Evolutionary conservation across 2,113 vertebrate species (phyloP).

Genomic region (Polypterus bichir): DNA sequence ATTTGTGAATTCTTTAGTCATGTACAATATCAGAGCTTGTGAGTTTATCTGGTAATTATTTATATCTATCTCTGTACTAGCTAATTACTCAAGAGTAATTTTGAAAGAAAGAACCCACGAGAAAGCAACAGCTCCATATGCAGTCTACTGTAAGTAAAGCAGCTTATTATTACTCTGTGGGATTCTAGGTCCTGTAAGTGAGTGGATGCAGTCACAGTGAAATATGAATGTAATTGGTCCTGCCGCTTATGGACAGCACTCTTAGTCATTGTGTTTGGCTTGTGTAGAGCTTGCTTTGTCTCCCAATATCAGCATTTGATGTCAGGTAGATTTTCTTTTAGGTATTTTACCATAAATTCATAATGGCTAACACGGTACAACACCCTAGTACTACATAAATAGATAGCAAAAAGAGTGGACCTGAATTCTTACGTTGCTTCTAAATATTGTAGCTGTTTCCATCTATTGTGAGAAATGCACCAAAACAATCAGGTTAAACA

Average conservation of each 20-base stretch:
- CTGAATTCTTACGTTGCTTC: neutral
- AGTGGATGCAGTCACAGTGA: constrained; percentile 1
- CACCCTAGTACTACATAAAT: neutral
- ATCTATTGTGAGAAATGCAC: constrained; percentile 1
- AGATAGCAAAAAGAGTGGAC: neutral
- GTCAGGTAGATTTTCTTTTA: neutral
- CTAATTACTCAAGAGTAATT: constrained; percentile 8
- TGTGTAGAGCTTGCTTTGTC: neutral
- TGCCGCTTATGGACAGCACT: neutral
- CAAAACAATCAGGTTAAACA: constrained; percentile 21
- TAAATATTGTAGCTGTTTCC: constrained; percentile 1
- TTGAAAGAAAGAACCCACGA: neutral
- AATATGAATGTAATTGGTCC: neutral
- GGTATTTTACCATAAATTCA: neutral
- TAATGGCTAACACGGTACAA: too few relatives aligned
- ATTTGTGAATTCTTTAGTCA: too few relatives aligned
- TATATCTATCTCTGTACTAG: constrained; percentile 2
- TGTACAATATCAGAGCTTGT: neutral
- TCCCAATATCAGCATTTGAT: neutral
- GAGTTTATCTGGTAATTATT: constrained; percentile 8
- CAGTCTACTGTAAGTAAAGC: neutral
- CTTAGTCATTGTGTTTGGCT: neutral
- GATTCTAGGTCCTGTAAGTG: constrained; percentile 1
- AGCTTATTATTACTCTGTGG: neutral
- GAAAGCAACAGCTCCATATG: neutral